Evolutionary conservation across 2,113 vertebrate genomes (phyloP).

Genomic region (Esox niger): DNA sequence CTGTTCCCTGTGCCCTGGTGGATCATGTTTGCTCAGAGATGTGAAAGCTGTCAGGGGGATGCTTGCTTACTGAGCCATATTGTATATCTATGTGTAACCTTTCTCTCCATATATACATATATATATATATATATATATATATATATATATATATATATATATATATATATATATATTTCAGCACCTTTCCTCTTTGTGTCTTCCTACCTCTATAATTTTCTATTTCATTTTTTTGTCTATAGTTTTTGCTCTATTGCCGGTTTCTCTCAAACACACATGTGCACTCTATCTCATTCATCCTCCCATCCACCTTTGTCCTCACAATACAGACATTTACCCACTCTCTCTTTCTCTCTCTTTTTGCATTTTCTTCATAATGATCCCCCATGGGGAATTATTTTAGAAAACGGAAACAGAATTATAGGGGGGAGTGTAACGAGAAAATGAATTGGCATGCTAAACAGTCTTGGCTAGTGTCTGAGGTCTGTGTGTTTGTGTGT

Average conservation of each 20-base stretch:
- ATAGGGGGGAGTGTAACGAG: not conserved
- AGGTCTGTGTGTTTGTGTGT: conserved; percentile 13
- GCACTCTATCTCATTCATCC: not conserved
- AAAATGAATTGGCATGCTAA: conserved; percentile 32
- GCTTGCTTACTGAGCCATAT: conserved; percentile 40
- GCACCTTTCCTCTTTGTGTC: not conserved
- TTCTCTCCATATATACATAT: conserved; percentile 2
- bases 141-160: too few relatives aligned
- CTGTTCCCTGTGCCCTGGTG: conserved; percentile 26
- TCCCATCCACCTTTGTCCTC: conserved; percentile 1
- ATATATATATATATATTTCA: not conserved
- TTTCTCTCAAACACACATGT: not conserved
- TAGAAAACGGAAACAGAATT: conserved; percentile 22
- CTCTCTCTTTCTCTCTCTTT: conserved; percentile 4
- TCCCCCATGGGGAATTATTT: conserved; percentile 28
- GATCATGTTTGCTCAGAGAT: conserved; percentile 38
- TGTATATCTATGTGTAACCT: conserved; percentile 14
- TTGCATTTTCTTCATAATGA: conserved; percentile 33
- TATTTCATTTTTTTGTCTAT: conserved; percentile 9
- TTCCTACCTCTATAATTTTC: conserved; percentile 1
- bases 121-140: too few relatives aligned
- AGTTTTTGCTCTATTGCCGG: not conserved
- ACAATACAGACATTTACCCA: not conserved
- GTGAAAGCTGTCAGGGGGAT: conserved; percentile 34
- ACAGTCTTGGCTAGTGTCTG: not conserved